These are phyloP conservation scores for Andrena fulva DNA, from an alignment of 2,888 invertebrate species.

Conservation along the genomic window DNA sequence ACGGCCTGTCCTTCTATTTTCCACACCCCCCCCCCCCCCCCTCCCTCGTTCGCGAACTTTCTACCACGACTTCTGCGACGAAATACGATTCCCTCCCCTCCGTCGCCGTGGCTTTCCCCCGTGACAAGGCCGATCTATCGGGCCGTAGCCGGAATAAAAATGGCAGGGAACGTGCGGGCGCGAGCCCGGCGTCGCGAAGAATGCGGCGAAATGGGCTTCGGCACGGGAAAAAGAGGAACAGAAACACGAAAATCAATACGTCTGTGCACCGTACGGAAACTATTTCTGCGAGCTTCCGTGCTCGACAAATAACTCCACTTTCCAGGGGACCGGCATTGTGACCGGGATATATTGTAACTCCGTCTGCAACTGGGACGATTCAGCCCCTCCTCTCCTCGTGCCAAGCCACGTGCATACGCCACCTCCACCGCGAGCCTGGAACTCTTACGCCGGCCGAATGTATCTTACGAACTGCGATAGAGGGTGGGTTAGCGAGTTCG, in stretches of 20 bases:
- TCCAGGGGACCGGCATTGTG: constrained; percentile 56
- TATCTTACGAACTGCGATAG: constrained; percentile 8
- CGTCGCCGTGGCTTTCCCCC: background rate
- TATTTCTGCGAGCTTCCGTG: constrained; percentile 59
- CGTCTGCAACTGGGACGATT: constrained; percentile 56
- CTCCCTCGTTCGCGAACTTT: background rate
- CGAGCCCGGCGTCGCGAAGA: constrained; percentile 32
- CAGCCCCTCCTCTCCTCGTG: constrained; percentile 2
- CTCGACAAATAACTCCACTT: constrained; percentile 68
- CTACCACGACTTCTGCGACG: constrained; percentile 26
- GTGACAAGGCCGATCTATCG: constrained; percentile 34
- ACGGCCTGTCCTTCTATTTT: constrained; percentile 53
- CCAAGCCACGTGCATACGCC: background rate
- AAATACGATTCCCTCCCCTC: constrained; percentile 38
- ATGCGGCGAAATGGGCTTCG: constrained; percentile 18
- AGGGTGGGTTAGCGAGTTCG: background rate
- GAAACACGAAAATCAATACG: constrained; percentile 61
- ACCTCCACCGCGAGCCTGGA: background rate
- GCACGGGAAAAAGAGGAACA: constrained; percentile 24
- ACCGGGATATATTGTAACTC: constrained; percentile 59
- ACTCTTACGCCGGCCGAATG: constrained; percentile 19
- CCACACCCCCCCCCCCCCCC: background rate
- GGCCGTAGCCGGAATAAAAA: constrained; percentile 19
- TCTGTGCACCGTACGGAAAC: constrained; percentile 43
- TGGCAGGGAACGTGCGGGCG: constrained; percentile 31